phyloP scores from a whole-genome alignment of 2,797 vertebrate species.

The Mormyrus proboscirostris region DNA sequence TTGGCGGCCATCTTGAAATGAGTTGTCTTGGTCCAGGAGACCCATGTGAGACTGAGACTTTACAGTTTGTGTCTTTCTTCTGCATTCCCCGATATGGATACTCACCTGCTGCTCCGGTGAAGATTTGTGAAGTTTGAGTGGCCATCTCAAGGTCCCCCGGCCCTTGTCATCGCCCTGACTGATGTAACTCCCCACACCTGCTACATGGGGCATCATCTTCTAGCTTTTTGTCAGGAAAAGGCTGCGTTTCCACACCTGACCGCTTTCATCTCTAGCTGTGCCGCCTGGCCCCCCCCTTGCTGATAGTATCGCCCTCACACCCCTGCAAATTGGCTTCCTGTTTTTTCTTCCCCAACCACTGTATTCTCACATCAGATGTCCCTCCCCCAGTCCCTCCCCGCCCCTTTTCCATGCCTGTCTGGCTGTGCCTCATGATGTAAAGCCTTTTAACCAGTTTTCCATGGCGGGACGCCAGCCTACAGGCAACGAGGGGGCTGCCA shows the following conservation, averaged over 20 bases:
- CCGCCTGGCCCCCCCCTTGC: neutral
- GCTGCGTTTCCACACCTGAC: neutral
- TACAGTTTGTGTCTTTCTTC: neutral
- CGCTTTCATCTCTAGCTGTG: neutral
- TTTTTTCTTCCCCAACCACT: neutral
- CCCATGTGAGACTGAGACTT: neutral
- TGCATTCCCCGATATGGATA: neutral
- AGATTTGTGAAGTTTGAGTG: neutral
- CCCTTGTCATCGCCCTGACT: neutral
- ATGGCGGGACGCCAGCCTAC: neutral
- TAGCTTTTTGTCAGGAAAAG: neutral
- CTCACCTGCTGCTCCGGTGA: neutral
- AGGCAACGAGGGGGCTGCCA: neutral
- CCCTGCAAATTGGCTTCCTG: neutral
- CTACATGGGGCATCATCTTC: neutral
- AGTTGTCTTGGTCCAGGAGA: neutral
- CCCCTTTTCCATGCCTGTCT: neutral
- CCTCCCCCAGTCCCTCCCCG: neutral
- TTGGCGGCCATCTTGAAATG: neutral
- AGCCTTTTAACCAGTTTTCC: slow-evolving; percentile 14
- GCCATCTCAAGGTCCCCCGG: neutral
- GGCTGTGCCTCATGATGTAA: neutral
- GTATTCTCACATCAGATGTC: neutral
- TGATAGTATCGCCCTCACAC: neutral
- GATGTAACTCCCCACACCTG: neutral